Evolutionary conservation across 2,113 vertebrate species (phyloP).

Genomic region (Ciconia maguari): DNA sequence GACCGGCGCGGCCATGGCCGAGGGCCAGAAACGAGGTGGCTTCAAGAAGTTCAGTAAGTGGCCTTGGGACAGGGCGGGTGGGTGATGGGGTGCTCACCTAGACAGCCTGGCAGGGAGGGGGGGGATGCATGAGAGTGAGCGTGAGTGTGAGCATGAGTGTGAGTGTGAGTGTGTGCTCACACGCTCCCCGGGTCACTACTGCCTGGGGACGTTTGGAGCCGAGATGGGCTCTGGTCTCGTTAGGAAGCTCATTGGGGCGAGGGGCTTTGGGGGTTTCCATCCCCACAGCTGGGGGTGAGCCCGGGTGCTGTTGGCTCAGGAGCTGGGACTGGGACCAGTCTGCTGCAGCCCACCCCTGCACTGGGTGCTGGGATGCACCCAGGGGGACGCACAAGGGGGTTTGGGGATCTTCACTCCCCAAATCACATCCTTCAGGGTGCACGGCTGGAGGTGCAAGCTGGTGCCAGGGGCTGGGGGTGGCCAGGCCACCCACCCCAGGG

Average conservation of each 20-base stretch:
- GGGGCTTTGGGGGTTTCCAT: not conserved
- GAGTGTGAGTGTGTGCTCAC: not conserved
- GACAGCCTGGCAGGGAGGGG: fast-evolving
- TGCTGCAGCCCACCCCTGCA: not conserved
- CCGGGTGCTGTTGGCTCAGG: not conserved
- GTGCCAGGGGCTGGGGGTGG: not conserved
- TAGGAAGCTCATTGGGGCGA: not conserved
- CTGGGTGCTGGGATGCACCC: not conserved
- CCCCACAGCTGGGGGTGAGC: not conserved
- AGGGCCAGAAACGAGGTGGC: constrained; percentile 65
- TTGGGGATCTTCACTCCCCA: not conserved
- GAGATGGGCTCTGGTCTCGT: not conserved
- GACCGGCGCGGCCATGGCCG: not conserved
- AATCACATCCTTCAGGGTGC: not conserved
- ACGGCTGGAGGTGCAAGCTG: fast-evolving
- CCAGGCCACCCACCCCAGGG: not conserved
- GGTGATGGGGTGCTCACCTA: not conserved
- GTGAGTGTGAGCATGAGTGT: not conserved
- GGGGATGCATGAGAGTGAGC: no score
- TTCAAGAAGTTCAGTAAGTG: constrained; percentile 80
- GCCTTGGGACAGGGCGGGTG: fast-evolving
- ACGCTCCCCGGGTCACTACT: fast-evolving
- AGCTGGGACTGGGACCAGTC: not conserved
- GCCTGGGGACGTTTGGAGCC: not conserved
- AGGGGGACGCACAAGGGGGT: not conserved